phyloP scores from a whole-genome alignment of 2,888 invertebrate species.

The Drosophila borealis region DNA sequence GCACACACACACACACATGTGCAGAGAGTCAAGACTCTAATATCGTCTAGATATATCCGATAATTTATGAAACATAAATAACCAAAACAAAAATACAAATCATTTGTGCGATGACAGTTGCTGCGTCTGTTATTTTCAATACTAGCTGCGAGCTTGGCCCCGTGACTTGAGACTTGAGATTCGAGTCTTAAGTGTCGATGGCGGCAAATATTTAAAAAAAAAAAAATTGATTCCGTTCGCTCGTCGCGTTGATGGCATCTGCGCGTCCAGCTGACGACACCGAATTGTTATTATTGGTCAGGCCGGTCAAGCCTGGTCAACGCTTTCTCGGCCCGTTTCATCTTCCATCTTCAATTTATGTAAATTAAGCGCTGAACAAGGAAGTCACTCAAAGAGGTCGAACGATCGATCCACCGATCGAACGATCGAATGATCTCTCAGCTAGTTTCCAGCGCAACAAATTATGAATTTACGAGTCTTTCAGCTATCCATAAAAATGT shows the following conservation, averaged over 20 bases:
- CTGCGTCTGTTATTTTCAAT: slow-evolving; percentile 63
- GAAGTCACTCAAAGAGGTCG: slow-evolving; percentile 65
- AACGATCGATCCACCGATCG: slow-evolving; percentile 7
- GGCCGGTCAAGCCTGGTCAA: slow-evolving; percentile 16
- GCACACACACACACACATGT: slow-evolving; percentile 29
- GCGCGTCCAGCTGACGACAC: slow-evolving; percentile 55
- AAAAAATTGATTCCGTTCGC: slow-evolving; percentile 70
- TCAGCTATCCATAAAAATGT: slow-evolving; percentile 44
- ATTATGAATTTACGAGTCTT: slow-evolving; percentile 72
- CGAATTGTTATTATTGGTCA: slow-evolving; percentile 35
- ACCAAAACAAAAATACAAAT: slow-evolving; percentile 83
- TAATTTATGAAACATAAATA: slow-evolving; percentile 85
- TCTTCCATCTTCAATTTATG: slow-evolving; percentile 75
- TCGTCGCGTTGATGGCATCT: slow-evolving; percentile 57
- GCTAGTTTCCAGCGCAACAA: slow-evolving; percentile 57
- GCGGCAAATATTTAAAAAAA: slow-evolving; percentile 39
- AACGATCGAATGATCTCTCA: slow-evolving; percentile 15
- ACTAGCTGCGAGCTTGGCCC: slow-evolving; percentile 16
- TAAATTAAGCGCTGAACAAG: slow-evolving; percentile 71
- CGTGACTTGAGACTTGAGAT: slow-evolving; percentile 9
- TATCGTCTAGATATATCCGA: slow-evolving; percentile 75
- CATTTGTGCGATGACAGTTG: slow-evolving; percentile 84
- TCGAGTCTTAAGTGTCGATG: slow-evolving; percentile 17
- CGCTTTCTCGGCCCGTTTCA: slow-evolving; percentile 66
- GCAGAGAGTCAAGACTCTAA: slow-evolving; percentile 11